A percentile compares a stretch with the other conserved stretches of the same genome.
phyloP scores from a whole-genome alignment of 2,113 vertebrate genomes.

The Dasyurus viverrinus region DNA sequence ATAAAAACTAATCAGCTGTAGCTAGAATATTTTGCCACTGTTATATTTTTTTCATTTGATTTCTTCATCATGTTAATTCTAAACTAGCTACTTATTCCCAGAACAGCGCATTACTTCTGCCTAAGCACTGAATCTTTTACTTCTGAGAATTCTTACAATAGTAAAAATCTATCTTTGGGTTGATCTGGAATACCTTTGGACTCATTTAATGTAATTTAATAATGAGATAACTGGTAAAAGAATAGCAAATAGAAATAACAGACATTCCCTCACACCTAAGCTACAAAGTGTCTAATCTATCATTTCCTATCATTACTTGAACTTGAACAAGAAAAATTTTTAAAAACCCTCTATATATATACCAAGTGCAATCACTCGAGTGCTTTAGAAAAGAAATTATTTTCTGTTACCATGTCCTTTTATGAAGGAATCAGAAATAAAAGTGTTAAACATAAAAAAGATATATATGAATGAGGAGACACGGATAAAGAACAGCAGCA shows the following conservation, averaged over 20 bases:
- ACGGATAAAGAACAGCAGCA: too few relatives aligned
- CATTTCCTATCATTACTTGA: neutral
- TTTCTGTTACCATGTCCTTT: neutral
- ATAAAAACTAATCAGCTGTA: neutral
- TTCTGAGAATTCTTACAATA: neutral
- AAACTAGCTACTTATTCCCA: neutral
- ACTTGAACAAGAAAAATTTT: neutral
- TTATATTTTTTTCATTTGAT: neutral
- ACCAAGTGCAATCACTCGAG: neutral
- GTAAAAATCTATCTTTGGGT: neutral
- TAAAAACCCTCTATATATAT: neutral
- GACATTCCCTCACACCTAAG: neutral
- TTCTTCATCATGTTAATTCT: neutral
- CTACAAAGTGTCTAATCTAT: neutral
- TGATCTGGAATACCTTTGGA: constrained; percentile 17
- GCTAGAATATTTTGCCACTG: neutral
- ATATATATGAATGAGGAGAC: neutral
- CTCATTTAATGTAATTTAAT: neutral
- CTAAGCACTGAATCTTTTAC: constrained; percentile 2
- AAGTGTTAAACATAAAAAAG: neutral
- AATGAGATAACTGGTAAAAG: neutral
- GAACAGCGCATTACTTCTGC: neutral
- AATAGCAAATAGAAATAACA: constrained; percentile 11
- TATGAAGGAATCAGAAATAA: constrained; percentile 9
- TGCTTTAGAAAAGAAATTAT: neutral